Conservation (phyloP, 2,888 invertebrate species). For the Schrankia costaestrigalis region DNA sequence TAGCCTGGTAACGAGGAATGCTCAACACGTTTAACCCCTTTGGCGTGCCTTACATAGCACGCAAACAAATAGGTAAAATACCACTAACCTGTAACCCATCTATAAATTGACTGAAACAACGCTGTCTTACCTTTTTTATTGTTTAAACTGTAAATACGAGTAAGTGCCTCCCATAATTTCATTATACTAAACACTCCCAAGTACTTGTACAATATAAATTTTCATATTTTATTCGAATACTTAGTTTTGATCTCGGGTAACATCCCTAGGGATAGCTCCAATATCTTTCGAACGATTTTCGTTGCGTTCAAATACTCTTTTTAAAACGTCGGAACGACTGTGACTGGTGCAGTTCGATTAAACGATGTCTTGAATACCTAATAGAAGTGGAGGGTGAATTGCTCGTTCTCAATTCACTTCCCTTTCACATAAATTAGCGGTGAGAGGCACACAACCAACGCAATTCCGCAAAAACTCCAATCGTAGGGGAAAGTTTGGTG, state of each 20-base stretch:
- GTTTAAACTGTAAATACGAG: too few relatives aligned
- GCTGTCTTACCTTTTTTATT: too few relatives aligned
- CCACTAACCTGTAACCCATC: too few relatives aligned
- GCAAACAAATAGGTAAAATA: too few relatives aligned
- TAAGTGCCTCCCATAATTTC: too few relatives aligned
- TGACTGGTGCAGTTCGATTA: conserved; percentile 62
- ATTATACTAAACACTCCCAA: too few relatives aligned
- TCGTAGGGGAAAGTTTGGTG: conserved; percentile 77
- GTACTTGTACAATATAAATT: conserved; percentile 35
- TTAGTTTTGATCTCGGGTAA: conserved; percentile 45
- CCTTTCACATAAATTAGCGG: conserved; percentile 73
- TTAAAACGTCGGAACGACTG: conserved; percentile 50
- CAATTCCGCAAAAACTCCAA: conserved; percentile 77
- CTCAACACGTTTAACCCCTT: too few relatives aligned
- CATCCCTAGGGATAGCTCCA: conserved; percentile 45
- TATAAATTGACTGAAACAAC: too few relatives aligned
- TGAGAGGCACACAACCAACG: conserved; percentile 55
- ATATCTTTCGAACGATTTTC: conserved; percentile 54
- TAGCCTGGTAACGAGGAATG: too few relatives aligned
- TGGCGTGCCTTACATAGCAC: too few relatives aligned
- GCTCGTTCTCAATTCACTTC: conserved; percentile 58
- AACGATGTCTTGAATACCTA: conserved; percentile 76
- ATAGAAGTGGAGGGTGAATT: conserved; percentile 57
- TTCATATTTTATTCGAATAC: conserved; percentile 37
- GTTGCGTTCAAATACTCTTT: conserved; percentile 54